A percentile compares a stretch with the other conserved stretches of the same genome.
These are phyloP conservation scores for Caenorhabditis sp. DNA, from an alignment of 2,888 invertebrate species.

Conservation along the genomic window DNA sequence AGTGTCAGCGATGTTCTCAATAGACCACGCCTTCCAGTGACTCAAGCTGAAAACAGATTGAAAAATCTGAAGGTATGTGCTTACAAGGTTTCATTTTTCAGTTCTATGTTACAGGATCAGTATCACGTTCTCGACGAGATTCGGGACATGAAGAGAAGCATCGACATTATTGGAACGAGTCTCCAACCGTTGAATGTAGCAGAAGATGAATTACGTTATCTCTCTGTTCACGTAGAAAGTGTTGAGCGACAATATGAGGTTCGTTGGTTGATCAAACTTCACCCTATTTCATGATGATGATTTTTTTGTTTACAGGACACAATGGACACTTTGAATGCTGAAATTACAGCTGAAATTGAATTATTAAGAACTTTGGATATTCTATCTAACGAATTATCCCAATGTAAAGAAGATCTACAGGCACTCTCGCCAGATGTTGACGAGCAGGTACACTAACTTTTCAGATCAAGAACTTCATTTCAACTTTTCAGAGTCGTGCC, in stretches of 20 bases:
- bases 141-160: conserved; percentile 19
- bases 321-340: conserved; percentile 47
- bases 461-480: background rate
- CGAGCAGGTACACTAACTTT: conserved; percentile 21
- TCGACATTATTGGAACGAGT: conserved; percentile 31
- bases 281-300: background rate
- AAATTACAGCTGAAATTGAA: conserved; percentile 51
- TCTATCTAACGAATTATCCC: conserved; percentile 43
- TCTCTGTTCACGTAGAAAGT: conserved; percentile 59
- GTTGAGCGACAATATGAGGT: conserved; percentile 54
- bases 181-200: conserved; percentile 50
- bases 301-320: conserved; percentile 39
- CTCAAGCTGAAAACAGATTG: conserved; percentile 26
- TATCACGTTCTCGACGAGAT: conserved; percentile 21
- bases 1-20: conserved; percentile 31
- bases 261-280: background rate
- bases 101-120: conserved; percentile 16
- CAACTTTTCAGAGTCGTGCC: conserved; percentile 47
- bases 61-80: conserved; percentile 27
- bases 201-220: conserved; percentile 59
- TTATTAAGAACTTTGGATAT: conserved; percentile 48
- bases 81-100: background rate
- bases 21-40: conserved; percentile 26
- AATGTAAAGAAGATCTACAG: conserved; percentile 50
- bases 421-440: conserved; percentile 24